Percentiles rank a stretch among this genome's conserved stretches.
Conservation (phyloP, 2,797 vertebrate species). For the Paguma larvata region DNA sequence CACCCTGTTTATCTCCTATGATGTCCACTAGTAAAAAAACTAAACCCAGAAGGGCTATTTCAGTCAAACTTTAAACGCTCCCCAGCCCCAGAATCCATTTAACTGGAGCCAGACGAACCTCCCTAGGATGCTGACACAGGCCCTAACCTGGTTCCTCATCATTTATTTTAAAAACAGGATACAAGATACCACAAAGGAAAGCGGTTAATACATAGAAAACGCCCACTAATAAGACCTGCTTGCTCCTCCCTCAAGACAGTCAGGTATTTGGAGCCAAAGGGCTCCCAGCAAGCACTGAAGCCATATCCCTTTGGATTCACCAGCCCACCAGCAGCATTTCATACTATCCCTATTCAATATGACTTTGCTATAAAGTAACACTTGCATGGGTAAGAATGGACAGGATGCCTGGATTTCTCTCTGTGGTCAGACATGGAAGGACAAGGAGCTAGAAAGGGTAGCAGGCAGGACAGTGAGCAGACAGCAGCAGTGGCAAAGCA, state of each 20-base stretch:
- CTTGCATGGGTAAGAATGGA: conserved; percentile 45
- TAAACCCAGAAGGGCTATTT: conserved; percentile 20
- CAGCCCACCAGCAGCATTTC: conserved; percentile 70
- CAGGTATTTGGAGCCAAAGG: conserved; percentile 54
- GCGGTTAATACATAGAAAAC: conserved; percentile 60
- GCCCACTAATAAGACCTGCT: conserved; percentile 48
- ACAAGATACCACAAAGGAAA: conserved; percentile 70
- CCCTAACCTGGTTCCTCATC: conserved; percentile 49
- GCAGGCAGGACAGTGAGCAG: conserved; percentile 67
- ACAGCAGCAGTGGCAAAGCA: conserved; percentile 78
- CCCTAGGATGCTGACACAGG: conserved; percentile 40
- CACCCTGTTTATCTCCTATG: conserved; percentile 24
- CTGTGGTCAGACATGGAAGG: conserved; percentile 49
- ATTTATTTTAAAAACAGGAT: conserved; percentile 62
- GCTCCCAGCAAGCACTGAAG: conserved; percentile 49
- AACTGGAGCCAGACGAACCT: conserved; percentile 58
- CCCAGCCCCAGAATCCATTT: conserved; percentile 39
- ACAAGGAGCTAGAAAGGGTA: conserved; percentile 35
- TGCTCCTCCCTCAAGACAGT: conserved; percentile 60
- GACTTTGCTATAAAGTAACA: conserved; percentile 51
- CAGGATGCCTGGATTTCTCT: conserved; percentile 51
- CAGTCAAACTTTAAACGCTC: conserved; percentile 48
- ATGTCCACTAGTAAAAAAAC: conserved; percentile 65
- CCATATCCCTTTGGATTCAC: conserved; percentile 59
- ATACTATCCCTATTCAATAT: conserved; percentile 11